Base-by-base conservation (phyloP, 2,113 vertebrate species). In the Harpagus bidentatus region DNA sequence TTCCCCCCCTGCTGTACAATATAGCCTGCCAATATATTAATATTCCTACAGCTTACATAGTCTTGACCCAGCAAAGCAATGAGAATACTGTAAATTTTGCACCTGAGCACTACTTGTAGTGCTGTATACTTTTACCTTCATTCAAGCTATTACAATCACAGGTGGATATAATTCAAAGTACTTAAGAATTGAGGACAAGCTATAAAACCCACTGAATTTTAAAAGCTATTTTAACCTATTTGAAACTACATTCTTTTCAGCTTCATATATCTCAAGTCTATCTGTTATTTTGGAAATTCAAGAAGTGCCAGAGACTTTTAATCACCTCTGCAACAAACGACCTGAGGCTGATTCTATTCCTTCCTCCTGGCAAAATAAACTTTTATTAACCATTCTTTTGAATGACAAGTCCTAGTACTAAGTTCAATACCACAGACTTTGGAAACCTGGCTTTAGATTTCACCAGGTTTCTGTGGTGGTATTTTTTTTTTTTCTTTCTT, bases 11-110 rank as follows among this genome's bases (percentile, higher is more conserved):
- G 63, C 56, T 89, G 71, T 93, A 92, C 53, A 36, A 92, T 81
- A 92, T 2, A 93, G 42, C 74, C 34, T 92, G 91, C 78, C 38
- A 72, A 71, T 73, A 73, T 95, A 98, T 97, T 97, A 98, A 98
- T 97, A 98, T 98, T 98, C 96, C 95, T 97, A 94, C 79, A 87
- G 69, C 85, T 91, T 90, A 34, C 88, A 55, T 85, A 96, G 96
- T 97, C 96, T 98, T 98, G 97, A 98, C 89, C 88, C 78, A 82
- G 85, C 69, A 96, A 77, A 84, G 29, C 22, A 70, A 87, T 70
- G 19, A 82, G 77, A 95, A 93, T 21, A 86, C 18, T 48, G 45
- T 47, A 89, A 86, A 92, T 95, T 97, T 78, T 90, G 22, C 48
- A 81, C 80, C 65, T 82, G 66, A 96, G 74, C 72, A 85, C 85